phyloP scores from a whole-genome alignment of 2,113 vertebrate genomes.

The Pogonocichla stellata region DNA sequence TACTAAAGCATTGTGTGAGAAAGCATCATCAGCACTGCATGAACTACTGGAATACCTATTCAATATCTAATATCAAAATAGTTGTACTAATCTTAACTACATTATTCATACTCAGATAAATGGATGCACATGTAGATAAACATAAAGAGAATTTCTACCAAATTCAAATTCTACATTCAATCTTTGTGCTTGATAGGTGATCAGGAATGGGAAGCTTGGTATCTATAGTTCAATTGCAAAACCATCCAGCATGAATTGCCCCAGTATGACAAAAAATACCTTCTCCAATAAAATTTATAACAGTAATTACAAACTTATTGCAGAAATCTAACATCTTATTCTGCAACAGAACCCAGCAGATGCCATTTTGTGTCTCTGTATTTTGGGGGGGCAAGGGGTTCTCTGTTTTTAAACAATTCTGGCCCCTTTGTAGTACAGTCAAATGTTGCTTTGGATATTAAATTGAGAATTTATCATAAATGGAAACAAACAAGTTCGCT shows the following conservation, averaged over 20 bases:
- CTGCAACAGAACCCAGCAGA: not conserved
- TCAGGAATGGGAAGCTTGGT: not conserved
- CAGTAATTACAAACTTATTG: not conserved
- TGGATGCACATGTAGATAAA: not conserved
- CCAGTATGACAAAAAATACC: not conserved
- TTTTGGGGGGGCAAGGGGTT: not conserved
- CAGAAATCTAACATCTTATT: not conserved
- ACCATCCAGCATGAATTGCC: not conserved
- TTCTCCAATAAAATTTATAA: not conserved
- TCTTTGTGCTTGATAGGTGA: not conserved
- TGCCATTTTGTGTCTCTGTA: not conserved
- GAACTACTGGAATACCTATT: not conserved
- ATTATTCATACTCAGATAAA: not conserved
- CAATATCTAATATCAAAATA: not conserved
- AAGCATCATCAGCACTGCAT: not conserved
- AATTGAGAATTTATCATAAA: conserved; percentile 73
- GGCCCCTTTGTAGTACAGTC: not conserved
- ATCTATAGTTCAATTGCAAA: not conserved
- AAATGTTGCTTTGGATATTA: conserved; percentile 62
- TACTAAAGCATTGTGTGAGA: not conserved
- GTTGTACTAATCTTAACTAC: not conserved
- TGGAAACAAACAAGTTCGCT: conserved; percentile 72
- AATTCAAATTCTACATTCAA: not conserved
- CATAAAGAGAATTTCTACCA: not conserved
- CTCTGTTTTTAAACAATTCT: conserved; percentile 15